Percentiles rank a stretch among this genome's conserved stretches.
These are phyloP conservation scores for Chelonus formosanus DNA, from an alignment of 2,888 invertebrate species.

Conservation along the genomic window DNA sequence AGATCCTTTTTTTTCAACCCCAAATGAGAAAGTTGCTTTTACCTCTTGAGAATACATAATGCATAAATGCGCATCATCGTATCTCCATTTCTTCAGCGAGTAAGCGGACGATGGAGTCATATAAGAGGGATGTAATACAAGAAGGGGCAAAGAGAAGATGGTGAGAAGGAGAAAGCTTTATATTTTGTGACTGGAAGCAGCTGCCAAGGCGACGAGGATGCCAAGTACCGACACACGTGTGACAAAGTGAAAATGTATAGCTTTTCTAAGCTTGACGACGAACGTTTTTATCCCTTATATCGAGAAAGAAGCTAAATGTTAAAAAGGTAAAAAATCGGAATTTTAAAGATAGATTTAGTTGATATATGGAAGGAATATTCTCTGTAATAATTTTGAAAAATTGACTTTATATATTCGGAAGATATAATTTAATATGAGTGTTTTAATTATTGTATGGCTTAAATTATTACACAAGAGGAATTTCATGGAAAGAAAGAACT, in stretches of 20 bases:
- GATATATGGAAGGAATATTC: too few relatives aligned
- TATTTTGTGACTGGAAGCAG: slow-evolving; percentile 41
- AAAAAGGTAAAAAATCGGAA: too few relatives aligned
- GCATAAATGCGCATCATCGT: slow-evolving; percentile 64
- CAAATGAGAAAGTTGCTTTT: slow-evolving; percentile 25
- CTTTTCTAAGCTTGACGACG: slow-evolving; percentile 25
- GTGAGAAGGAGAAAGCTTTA: slow-evolving; percentile 27
- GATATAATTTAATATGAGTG: too few relatives aligned
- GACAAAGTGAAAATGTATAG: slow-evolving; percentile 65
- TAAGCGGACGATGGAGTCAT: slow-evolving; percentile 45
- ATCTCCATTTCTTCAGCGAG: slow-evolving; percentile 60
- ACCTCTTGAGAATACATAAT: slow-evolving; percentile 50
- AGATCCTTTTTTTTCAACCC: slow-evolving; percentile 2
- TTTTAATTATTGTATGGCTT: too few relatives aligned
- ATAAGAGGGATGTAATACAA: slow-evolving; percentile 46
- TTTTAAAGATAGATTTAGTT: too few relatives aligned
- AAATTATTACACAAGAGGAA: too few relatives aligned
- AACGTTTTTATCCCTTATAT: too few relatives aligned
- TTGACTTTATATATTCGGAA: too few relatives aligned
- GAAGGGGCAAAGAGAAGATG: slow-evolving; percentile 40
- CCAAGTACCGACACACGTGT: slow-evolving; percentile 61
- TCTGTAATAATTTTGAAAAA: too few relatives aligned
- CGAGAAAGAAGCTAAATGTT: too few relatives aligned
- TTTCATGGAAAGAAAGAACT: too few relatives aligned
- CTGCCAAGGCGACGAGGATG: slow-evolving; percentile 55